Evolutionary conservation across 1,140 invertebrate species (phyloP).

Genomic region (Nasonia longicornis): DNA sequence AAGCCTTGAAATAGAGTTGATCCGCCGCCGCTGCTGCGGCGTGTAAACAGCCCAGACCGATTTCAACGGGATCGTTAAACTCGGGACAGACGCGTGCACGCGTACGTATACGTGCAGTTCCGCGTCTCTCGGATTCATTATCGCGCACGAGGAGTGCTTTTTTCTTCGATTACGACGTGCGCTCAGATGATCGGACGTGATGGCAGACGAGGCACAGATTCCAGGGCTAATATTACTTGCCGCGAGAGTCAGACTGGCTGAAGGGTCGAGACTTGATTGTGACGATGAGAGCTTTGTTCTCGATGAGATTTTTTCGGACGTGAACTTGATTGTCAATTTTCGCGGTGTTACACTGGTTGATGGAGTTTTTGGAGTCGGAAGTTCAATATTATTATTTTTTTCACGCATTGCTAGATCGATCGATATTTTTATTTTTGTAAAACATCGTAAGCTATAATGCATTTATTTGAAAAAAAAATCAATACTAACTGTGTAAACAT

Average conservation of each 20-base stretch:
- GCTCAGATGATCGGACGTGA: neutral
- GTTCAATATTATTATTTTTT: no score
- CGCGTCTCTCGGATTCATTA: conserved; percentile 9
- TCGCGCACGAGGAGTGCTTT: neutral
- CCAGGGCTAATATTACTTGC: neutral
- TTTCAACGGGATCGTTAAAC: conserved; percentile 35
- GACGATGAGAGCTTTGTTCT: neutral
- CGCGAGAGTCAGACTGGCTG: neutral
- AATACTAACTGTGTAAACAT: no score
- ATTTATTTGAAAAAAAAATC: no score
- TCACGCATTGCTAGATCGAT: no score
- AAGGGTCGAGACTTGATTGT: neutral
- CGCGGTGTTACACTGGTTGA: no score
- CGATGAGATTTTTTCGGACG: neutral
- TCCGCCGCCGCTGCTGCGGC: conserved; percentile 2
- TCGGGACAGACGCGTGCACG: neutral
- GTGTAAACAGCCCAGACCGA: conserved; percentile 2
- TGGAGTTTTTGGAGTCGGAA: no score
- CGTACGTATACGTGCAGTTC: neutral
- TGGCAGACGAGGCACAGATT: neutral
- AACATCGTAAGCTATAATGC: no score
- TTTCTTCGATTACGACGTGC: neutral
- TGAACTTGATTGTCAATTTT: neutral
- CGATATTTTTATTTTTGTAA: no score
- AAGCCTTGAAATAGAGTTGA: conserved; percentile 40